A percentile compares a stretch with the other conserved stretches of the same genome.
Evolutionary conservation across 2,113 vertebrate genomes (phyloP).

Genomic region (Pampusana beccarii): DNA sequence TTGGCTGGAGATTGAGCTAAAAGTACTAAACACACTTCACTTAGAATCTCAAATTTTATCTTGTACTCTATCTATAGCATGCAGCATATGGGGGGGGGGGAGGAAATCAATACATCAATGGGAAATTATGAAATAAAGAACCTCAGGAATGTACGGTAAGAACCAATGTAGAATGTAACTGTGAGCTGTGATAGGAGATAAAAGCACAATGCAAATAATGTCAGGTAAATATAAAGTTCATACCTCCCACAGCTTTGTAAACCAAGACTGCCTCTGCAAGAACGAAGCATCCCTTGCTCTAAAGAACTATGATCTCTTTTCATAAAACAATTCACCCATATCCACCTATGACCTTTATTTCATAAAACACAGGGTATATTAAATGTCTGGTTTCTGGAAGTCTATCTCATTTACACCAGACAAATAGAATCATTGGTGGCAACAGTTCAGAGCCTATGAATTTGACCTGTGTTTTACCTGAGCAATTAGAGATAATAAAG

Average conservation of each 20-base stretch:
- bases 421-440: neutral
- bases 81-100: neutral
- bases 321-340: neutral
- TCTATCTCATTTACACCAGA: neutral
- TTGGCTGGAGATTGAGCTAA: slow-evolving; percentile 41
- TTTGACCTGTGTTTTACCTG: neutral
- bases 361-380: neutral
- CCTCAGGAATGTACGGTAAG: neutral
- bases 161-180: neutral
- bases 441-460: neutral
- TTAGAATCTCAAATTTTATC: slow-evolving; percentile 18
- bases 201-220: neutral
- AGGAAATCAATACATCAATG: neutral
- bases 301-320: neutral
- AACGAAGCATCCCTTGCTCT: neutral
- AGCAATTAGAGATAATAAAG: neutral
- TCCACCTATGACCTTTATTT: neutral
- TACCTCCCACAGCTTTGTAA: neutral
- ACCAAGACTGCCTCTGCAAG: neutral
- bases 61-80: neutral
- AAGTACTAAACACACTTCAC: slow-evolving; percentile 29
- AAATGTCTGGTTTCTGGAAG: neutral
- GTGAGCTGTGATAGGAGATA: neutral
- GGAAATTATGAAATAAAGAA: slow-evolving; percentile 3
- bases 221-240: neutral